Evolutionary conservation across 2,888 invertebrate species (phyloP), one percentile per base, ranked within the genome.

Genomic region (Invenusta paracnida): DNA sequence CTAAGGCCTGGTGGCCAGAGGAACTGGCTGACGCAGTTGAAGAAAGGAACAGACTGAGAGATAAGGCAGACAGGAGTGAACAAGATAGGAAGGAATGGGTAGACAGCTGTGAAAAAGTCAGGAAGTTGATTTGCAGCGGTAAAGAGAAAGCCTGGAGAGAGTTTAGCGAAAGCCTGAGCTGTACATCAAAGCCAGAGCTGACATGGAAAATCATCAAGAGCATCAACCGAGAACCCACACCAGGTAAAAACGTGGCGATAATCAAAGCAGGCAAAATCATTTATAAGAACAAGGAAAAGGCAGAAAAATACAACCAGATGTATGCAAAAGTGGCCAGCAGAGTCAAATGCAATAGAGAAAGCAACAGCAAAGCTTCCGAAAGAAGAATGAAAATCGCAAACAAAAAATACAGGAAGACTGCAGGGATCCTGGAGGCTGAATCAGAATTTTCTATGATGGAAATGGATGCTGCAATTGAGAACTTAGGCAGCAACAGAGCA

Each of bases 131-230:
- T n/a, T 23, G 31, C 11, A 11, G 27, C 11, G 82, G 29, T 17
- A 82, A 82, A 27, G 29, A 82, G 82, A 82, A 82, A 28, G 29
- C 82, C n/a, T 30, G 82, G 82, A 29, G 11, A 27, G 29, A 29
- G 29, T 82, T 82, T 27, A 30, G n/a, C 13, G 82, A 82, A 28
- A 82, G 29, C 82, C 31, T 82, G 23, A 82, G 31, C 29, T 23
- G 27, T 28, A 29, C 29, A 27, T 30, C 82, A 27, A 82, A 82
- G n/a, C 23, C 82, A 28, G 82, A 82, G 27, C 23, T 23, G 27
- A 82, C 82, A 11, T 82, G 29, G 82, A 82, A 82, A 23, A 27
- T 82, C 27, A 13, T 82, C 85, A 81, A 67, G 66, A 84, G 86
- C 30, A n/a, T 73, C 2, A 84, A 84, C 82, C 23, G 48, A 13